Evolutionary conservation across 2,797 vertebrate genomes (phyloP).

Genomic region (Aeoliscus strigatus): DNA sequence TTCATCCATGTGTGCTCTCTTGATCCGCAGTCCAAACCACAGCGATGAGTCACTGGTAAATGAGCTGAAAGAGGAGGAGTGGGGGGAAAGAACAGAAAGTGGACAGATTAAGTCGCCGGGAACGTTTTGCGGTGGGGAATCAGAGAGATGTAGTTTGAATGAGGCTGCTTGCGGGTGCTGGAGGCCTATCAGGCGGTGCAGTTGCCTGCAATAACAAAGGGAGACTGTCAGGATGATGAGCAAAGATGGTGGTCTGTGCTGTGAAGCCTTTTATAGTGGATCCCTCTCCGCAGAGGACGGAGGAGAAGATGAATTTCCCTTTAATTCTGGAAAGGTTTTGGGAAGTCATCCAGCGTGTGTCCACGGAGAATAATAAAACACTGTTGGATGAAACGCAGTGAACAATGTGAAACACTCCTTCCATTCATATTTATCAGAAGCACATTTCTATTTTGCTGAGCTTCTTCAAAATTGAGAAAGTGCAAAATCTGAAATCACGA

Average conservation of each 20-base stretch:
- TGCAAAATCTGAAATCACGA: no score
- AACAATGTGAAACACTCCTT: slow-evolving; percentile 32
- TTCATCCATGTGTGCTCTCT: slow-evolving; percentile 52
- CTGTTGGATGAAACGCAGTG: slow-evolving; percentile 20
- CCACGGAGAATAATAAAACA: slow-evolving; percentile 33
- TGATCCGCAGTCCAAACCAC: slow-evolving; percentile 72
- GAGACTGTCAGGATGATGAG: slow-evolving; percentile 52
- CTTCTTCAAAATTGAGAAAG: not conserved
- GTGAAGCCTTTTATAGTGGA: slow-evolving; percentile 45
- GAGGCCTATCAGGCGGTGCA: slow-evolving; percentile 49
- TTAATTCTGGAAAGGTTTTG: slow-evolving; percentile 40
- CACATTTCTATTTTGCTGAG: slow-evolving; percentile 11
- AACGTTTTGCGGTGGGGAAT: slow-evolving; percentile 55
- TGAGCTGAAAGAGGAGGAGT: slow-evolving; percentile 51
- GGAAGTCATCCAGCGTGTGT: slow-evolving; percentile 29
- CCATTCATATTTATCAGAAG: slow-evolving; percentile 28
- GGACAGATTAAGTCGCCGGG: slow-evolving; percentile 56
- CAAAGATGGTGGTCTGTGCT: slow-evolving; percentile 65
- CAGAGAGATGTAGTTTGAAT: slow-evolving; percentile 50
- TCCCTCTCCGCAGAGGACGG: slow-evolving; percentile 22
- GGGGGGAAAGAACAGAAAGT: slow-evolving; percentile 31
- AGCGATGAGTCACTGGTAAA: slow-evolving; percentile 75
- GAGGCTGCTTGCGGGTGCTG: slow-evolving; percentile 51
- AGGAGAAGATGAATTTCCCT: slow-evolving; percentile 35
- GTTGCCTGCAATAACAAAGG: slow-evolving; percentile 68